These are phyloP conservation scores for Actinia equina DNA, from an alignment of 64 coral and sea anemone species.

Conservation along the genomic window DNA sequence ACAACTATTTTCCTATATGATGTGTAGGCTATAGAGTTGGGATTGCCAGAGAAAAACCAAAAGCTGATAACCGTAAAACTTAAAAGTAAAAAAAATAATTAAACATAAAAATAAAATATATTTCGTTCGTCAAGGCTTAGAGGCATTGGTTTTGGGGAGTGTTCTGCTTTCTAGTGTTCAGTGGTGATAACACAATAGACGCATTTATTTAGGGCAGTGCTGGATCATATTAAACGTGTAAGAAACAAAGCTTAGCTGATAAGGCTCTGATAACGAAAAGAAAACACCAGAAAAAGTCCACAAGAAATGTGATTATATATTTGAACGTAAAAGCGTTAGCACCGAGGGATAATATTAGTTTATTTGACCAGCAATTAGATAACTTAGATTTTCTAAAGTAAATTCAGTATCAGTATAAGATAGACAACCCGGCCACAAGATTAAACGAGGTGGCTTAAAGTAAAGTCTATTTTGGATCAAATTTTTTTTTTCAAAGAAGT, in stretches of 20 bases:
- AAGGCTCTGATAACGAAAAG: background rate
- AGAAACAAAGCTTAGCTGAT: background rate
- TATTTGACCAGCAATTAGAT: constrained; percentile 1
- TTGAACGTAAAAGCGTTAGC: background rate
- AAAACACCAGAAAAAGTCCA: background rate
- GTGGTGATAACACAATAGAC: background rate
- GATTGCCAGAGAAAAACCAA: background rate
- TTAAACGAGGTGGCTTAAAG: background rate
- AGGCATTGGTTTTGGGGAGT: background rate
- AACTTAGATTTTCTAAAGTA: background rate
- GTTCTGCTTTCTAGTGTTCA: background rate
- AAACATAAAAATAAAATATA: too few relatives aligned
- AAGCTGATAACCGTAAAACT: background rate
- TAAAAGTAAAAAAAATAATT: background rate
- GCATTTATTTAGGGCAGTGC: background rate
- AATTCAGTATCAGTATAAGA: background rate
- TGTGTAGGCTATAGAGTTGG: background rate
- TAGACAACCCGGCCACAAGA: background rate
- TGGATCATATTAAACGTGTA: background rate
- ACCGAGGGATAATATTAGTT: background rate
- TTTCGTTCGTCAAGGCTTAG: too few relatives aligned
- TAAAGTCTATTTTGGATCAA: background rate
- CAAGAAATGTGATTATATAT: background rate
- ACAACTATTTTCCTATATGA: background rate
- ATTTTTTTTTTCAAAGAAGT: background rate